Conservation (phyloP, 2,113 vertebrate species). For the Tragelaphus imberbis region DNA sequence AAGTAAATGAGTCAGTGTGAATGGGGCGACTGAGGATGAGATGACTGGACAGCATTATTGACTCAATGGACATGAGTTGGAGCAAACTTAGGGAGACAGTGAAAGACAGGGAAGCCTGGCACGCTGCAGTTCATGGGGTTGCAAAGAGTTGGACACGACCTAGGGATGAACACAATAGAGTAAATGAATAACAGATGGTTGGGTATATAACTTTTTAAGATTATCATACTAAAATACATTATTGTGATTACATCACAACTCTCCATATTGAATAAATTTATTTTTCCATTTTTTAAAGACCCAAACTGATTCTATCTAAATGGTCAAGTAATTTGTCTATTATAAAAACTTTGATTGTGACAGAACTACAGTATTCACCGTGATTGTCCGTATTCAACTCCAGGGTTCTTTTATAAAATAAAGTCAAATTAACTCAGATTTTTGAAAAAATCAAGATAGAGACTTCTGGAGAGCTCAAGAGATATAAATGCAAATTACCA, state of each 20-base stretch:
- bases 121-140: neutral
- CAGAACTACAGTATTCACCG: neutral
- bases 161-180: neutral
- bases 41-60: neutral
- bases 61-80: neutral
- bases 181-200: neutral
- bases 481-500: neutral
- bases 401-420: neutral
- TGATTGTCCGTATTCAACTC: neutral
- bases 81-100: neutral
- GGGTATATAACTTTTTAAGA: neutral
- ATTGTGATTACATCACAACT: neutral
- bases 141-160: neutral
- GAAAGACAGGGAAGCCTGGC: neutral
- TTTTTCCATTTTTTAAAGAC: neutral
- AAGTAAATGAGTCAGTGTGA: neutral
- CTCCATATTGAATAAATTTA: neutral
- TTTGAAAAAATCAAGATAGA: neutral
- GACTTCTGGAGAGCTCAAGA: neutral
- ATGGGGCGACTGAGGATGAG: neutral
- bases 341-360: neutral
- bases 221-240: neutral
- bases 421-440: neutral
- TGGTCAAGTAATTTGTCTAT: neutral
- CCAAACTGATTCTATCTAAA: neutral